Percentiles rank a stretch among this genome's conserved stretches.
phyloP scores from a whole-genome alignment of 2,888 invertebrate genomes.

The Sarcophaga subvicina region DNA sequence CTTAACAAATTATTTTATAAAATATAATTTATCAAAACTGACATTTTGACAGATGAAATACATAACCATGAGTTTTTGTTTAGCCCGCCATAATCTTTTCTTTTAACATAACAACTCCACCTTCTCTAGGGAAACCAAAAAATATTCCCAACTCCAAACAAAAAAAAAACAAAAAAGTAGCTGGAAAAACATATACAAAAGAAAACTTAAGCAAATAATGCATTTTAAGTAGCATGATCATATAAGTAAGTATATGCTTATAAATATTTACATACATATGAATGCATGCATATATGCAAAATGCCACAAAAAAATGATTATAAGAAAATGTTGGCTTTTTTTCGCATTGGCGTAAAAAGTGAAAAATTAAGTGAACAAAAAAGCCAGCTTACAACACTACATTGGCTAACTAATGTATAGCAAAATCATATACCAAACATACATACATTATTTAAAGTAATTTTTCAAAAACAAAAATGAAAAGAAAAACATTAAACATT shows the following conservation, averaged over 20 bases:
- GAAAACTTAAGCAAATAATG: conserved; percentile 53
- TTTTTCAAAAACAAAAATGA: conserved; percentile 49
- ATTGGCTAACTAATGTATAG: conserved; percentile 56
- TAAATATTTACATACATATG: neutral
- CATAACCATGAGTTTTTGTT: conserved; percentile 53
- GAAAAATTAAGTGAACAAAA: conserved; percentile 63
- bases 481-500: conserved; percentile 34
- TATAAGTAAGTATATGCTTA: neutral
- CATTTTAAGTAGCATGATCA: conserved; percentile 51
- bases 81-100: neutral
- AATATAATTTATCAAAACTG: conserved; percentile 67
- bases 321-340: neutral
- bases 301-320: conserved; percentile 13
- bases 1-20: conserved; percentile 61
- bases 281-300: conserved; percentile 39
- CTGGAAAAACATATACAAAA: neutral
- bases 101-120: conserved; percentile 25
- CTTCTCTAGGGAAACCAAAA: conserved; percentile 8
- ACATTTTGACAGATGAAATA: conserved; percentile 69
- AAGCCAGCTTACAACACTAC: conserved; percentile 27
- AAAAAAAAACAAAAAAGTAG: conserved; percentile 8
- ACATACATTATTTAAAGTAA: neutral
- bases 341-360: conserved; percentile 14
- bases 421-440: conserved; percentile 41
- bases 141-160: conserved; percentile 15